Base-by-base conservation (phyloP, 2,113 vertebrate genomes). In the Ornithorhynchus anatinus region DNA sequence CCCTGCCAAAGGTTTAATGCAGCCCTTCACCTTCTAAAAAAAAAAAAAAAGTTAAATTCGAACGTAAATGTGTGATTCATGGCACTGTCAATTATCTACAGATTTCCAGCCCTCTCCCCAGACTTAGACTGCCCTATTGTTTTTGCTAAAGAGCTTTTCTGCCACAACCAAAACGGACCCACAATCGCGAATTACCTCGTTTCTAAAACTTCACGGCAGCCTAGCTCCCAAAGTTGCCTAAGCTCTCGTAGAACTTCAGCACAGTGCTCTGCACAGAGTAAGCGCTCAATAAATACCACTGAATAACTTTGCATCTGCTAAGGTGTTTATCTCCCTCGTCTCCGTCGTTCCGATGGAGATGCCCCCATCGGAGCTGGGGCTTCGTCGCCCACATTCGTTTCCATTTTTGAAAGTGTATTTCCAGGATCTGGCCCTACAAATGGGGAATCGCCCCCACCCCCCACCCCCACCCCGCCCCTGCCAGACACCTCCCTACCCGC, bases 171-270 rank as follows among this genome's bases (percentile, higher is more conserved):
- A 59, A 63, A 56, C 36, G 79, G 53, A 60, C 75, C 77, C 51
- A 83, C 62, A 79, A 61, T 44, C 81, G 85, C 78, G 44, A 78
- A 82, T 75, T 81, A 56, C 54, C 61, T 54, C 29, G 35, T 67
- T 85, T 66, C 59, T 67, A 31, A 78, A 88, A 90, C 84, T 82
- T 69, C 39, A 38, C 19, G 37, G 61, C 23, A 81, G 64, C 0
- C 1, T 38, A 52, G 79, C 32, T 69, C 65, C 1, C 0, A 23
- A 85, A 80, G 65, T 81, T 84, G 19, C 31, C 45, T 20, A 54
- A n/a, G 60, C 45, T 68, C 17, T 40, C 54, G 44, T 9, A 16
- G 33, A 86, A 62, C 68, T 81, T 76, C 79, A n/a, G n/a, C n/a
- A n/a, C n/a, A n/a, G n/a, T n/a, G n/a, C n/a, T n/a, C n/a, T n/a